Evolutionary conservation across 2,888 invertebrate species (phyloP).

Genomic region (Eristalinus aeneus): DNA sequence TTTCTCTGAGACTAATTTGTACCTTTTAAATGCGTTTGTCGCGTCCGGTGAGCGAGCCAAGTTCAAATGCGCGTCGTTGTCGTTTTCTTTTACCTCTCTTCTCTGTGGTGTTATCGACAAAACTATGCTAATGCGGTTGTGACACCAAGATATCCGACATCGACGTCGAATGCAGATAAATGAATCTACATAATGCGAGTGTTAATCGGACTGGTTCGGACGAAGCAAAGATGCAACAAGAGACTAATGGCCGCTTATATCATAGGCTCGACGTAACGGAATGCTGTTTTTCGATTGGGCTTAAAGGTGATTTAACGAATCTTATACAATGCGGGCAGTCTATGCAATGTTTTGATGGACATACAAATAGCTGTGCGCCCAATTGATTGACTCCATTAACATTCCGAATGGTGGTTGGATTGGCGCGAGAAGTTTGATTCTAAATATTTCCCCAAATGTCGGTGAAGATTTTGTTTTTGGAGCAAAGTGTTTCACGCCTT

Average conservation of each 20-base stretch:
- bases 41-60: not conserved
- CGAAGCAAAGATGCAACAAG: not conserved
- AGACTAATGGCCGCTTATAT: not conserved
- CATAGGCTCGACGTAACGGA: not conserved
- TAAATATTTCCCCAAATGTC: too few species aligned
- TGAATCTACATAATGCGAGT: not conserved
- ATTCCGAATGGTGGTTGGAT: too few species aligned
- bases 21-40: not conserved
- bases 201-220: not conserved
- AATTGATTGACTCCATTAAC: too few species aligned
- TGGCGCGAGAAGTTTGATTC: too few species aligned
- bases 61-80: not conserved
- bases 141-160: not conserved
- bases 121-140: conserved; percentile 1
- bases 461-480: too few species aligned
- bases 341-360: not conserved
- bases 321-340: not conserved
- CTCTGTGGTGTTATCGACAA: not conserved
- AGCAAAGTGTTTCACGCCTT: too few species aligned
- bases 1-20: conserved; percentile 11
- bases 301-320: not conserved
- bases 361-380: too few species aligned
- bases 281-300: not conserved
- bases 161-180: not conserved
- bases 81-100: not conserved